Evolutionary conservation across 2,113 vertebrate genomes (phyloP), one percentile per base, ranked within the genome.

Genomic region (Nesoenas mayeri): DNA sequence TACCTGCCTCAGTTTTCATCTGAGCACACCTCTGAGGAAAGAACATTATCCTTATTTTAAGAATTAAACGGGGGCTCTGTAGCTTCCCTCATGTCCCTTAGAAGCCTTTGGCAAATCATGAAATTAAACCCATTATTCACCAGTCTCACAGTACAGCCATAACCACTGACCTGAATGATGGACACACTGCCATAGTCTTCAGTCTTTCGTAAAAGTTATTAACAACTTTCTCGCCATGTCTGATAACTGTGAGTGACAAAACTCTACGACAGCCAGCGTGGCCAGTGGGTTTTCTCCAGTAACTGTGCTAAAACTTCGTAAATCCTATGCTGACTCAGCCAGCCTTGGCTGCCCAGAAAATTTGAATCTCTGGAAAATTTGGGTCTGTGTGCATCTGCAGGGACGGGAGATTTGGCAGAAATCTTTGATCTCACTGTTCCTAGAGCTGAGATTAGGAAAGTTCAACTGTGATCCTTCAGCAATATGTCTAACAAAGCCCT

Each of bases 91-190:
- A 3, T 29, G 66, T 80, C 72, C 62, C 75, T 26, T 34, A 71
- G 72, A 83, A 78, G 65, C 71, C 67, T 71, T 81, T 84, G 82
- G 61, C 79, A 94, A 88, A 88, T 32, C 61, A 72, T 64, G 80
- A 94, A 88, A 96, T 93, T 80, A 91, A 91, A 96, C 24, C 44
- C 72, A 64, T 94, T 92, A 84, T 74, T 96, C 82, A 93, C 36
- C 44, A 29, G 75, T 56, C 67, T 80, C 48, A 12, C 29, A 20
- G 60, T 67, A 31, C 60, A 74, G 56, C 88, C 38, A 12, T 67
- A 83, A 86, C 61, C 26, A 36, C 72, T 96, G 90, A 83, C 75
- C 85, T 54, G 91, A 72, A 42, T 75, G 96, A 94, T 78, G 69
- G 92, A 84, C 82, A 61, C 20, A 11, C 42, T 83, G 83, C 53